Evolutionary conservation across 2,797 vertebrate species (phyloP), one percentile per base, ranked within the genome.

Genomic region (Epinephelus malabaricus): DNA sequence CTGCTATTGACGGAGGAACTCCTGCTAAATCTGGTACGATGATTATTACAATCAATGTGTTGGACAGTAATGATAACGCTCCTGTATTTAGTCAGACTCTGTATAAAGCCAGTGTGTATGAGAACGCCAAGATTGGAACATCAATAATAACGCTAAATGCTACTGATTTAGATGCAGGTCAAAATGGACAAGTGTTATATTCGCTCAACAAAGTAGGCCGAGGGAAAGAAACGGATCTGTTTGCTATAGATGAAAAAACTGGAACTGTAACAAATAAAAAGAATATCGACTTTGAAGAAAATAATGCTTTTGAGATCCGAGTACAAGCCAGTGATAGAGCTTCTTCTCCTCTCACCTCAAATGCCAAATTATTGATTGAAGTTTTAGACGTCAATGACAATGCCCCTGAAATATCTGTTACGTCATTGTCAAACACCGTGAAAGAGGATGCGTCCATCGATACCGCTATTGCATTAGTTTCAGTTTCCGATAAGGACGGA

Each of bases 391-490:
- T 94, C 30, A 96, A 95, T 58, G 95, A 95, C 76, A 94, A 95
- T 27, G 59, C 53, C 0, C 94, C 93, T 14, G 89, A 94, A 46
- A 89, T 97, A 40, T 88, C 85, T 0, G 83, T 98, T 9, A 97
- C 94, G 0, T 96, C 96, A 15, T 71, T 97, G 47, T 89, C 96
- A 55, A 94, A 94, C 70, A 93, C 94, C 0, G 95, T 98, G 46
- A 93, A 90, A 0, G 97, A 98, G 46, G 94, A 97, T 45, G 94
- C 95, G 0, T 76, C 81, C 0, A 55, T 63, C 1, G 96, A 95
- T 27, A 97, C 97, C 0, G 95, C 96, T 0, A 95, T 98, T 78
- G 97, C 97, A 12, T 88, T 97, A 7, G 95, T 98, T 70, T 97
- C 96, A 0, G 95, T 98, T 13, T 94, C 88, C 9, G 97, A 98